phyloP scores from a whole-genome alignment of 2,888 invertebrate genomes.

The Odontothrips loti region DNA sequence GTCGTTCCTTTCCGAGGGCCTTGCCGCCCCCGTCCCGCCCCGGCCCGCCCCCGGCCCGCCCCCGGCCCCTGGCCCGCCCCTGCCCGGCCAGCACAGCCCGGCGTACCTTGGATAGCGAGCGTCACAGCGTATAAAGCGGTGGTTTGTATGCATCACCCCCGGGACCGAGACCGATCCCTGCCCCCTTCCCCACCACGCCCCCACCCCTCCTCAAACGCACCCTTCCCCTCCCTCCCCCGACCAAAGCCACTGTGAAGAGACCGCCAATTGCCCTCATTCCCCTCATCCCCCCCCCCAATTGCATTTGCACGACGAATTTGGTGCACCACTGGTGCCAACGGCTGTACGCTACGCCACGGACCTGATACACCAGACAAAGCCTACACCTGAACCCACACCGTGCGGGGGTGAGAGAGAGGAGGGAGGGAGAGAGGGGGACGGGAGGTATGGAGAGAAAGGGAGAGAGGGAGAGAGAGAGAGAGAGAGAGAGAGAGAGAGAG shows the following conservation, averaged over 20 bases:
- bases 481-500: too few relatives aligned
- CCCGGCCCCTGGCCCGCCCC: not conserved
- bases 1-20: too few relatives aligned
- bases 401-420: not conserved
- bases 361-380: not conserved
- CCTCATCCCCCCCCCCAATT: not conserved
- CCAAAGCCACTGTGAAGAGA: not conserved
- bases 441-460: too few relatives aligned
- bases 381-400: not conserved
- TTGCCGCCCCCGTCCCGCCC: too few relatives aligned
- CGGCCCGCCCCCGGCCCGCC: not conserved
- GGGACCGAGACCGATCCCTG: not conserved
- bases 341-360: too few relatives aligned
- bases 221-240: conserved; percentile 29
- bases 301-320: not conserved
- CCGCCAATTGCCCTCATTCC: conserved; percentile 20
- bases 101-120: not conserved
- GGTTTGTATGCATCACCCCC: conserved; percentile 19
- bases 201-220: not conserved
- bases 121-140: conserved; percentile 14
- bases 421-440: not conserved
- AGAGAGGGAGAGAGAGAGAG: too few relatives aligned
- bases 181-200: not conserved
- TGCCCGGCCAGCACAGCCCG: not conserved
- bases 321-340: not conserved